phyloP scores from a whole-genome alignment of 1,140 invertebrate genomes.

The Trichonephila inaurata region DNA sequence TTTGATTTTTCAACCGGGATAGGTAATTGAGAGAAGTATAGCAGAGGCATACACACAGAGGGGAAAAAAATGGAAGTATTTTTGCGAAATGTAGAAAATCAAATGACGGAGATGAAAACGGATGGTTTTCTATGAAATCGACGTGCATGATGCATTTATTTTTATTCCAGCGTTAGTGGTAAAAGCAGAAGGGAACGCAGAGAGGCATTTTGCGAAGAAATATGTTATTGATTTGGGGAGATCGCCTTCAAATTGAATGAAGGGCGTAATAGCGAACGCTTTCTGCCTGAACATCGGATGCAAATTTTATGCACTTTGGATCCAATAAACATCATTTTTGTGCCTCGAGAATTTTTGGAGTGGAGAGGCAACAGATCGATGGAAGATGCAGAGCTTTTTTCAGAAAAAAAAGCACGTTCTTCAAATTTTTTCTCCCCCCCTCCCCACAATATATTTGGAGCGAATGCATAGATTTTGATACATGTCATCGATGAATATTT shows the following conservation, averaged over 20 bases:
- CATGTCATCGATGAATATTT: not conserved
- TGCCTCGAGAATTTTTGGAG: not conserved
- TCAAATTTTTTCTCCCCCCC: not conserved
- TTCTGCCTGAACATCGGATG: not conserved
- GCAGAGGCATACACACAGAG: too few relatives aligned
- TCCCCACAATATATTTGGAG: not conserved
- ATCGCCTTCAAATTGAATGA: conserved; percentile 21
- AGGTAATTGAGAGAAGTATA: not conserved
- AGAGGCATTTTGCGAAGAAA: conserved; percentile 21
- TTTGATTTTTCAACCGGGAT: not conserved
- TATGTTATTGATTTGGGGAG: conserved; percentile 12
- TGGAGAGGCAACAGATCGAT: not conserved
- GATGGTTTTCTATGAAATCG: conserved; percentile 6
- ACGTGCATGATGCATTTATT: not conserved
- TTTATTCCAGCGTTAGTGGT: not conserved
- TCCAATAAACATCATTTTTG: conserved; percentile 27
- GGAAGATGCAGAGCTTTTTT: not conserved
- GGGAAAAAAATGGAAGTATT: not conserved
- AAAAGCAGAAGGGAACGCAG: not conserved
- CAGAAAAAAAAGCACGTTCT: not conserved
- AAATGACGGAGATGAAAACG: not conserved
- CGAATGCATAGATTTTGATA: not conserved
- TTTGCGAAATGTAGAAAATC: not conserved
- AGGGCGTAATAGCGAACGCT: not conserved
- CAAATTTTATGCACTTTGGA: conserved; percentile 17